phyloP scores from a whole-genome alignment of 1,140 invertebrate genomes.

The Pseudobourletiella spinata region DNA sequence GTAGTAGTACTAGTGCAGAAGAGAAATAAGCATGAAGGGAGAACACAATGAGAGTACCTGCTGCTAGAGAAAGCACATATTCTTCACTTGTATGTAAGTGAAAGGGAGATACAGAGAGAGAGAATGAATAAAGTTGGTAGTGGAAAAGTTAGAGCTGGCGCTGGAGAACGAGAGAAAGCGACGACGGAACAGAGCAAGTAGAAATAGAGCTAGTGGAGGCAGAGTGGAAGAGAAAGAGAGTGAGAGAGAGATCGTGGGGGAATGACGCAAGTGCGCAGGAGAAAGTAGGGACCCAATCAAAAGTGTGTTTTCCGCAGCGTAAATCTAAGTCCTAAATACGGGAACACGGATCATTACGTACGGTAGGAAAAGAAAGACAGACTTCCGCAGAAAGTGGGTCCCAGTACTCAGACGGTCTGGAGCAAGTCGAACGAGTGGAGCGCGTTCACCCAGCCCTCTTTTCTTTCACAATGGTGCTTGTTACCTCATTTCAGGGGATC shows the following conservation, averaged over 20 bases:
- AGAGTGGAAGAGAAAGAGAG: background rate
- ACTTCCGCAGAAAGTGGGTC: background rate
- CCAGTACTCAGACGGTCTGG: background rate
- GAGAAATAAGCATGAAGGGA: background rate
- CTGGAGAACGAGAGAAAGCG: background rate
- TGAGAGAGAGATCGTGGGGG: background rate
- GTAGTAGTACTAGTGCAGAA: background rate
- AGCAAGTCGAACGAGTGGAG: background rate
- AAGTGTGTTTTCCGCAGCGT: constrained; percentile 25
- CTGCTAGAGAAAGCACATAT: constrained; percentile 11
- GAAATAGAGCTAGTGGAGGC: background rate
- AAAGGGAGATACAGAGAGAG: constrained; percentile 9
- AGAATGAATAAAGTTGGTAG: background rate
- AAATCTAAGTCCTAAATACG: constrained; percentile 20
- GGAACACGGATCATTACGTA: background rate
- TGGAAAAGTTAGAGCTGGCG: background rate
- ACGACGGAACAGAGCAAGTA: background rate
- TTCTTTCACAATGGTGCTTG: background rate
- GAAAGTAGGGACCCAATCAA: constrained; percentile 19
- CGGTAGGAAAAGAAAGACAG: background rate
- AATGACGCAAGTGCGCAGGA: constrained; percentile 34
- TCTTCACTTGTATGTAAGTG: constrained; percentile 1
- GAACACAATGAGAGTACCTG: constrained; percentile 7
- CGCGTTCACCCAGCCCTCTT: background rate
- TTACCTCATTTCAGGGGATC: too few relatives aligned